These are phyloP conservation scores for Zaprionus camerounensis DNA, from an alignment of 1,140 invertebrate genomes.

Conservation along the genomic window DNA sequence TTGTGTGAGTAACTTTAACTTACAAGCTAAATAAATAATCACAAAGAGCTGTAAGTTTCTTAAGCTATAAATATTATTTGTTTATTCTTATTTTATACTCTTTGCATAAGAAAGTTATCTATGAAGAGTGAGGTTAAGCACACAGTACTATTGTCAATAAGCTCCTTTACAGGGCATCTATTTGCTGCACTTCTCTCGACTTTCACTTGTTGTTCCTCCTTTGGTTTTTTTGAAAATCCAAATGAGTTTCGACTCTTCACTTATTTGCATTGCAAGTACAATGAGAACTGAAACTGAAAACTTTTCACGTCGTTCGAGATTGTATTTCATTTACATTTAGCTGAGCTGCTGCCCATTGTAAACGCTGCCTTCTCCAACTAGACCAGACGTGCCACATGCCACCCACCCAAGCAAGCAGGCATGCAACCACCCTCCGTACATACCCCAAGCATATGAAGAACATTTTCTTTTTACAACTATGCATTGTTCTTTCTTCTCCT, in stretches of 20 bases:
- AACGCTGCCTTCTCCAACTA: slow-evolving; percentile 1
- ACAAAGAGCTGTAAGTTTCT: too few species aligned
- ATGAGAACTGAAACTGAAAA: slow-evolving; percentile 64
- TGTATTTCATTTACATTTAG: slow-evolving; percentile 63
- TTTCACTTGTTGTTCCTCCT: slow-evolving; percentile 21
- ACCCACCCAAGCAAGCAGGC: slow-evolving; percentile 4
- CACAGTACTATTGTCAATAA: not conserved
- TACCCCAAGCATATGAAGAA: slow-evolving; percentile 44
- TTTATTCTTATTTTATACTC: too few species aligned
- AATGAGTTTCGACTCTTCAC: slow-evolving; percentile 65
- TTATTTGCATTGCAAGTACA: slow-evolving; percentile 65
- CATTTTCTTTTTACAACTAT: slow-evolving; percentile 57
- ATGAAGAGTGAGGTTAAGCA: too few species aligned
- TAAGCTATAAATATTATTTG: too few species aligned
- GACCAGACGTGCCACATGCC: slow-evolving; percentile 24
- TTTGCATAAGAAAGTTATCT: too few species aligned
- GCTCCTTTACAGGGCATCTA: not conserved
- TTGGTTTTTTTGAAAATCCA: slow-evolving; percentile 46
- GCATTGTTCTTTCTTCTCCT: slow-evolving; percentile 37
- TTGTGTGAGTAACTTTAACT: too few species aligned
- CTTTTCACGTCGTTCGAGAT: slow-evolving; percentile 59
- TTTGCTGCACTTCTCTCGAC: not conserved
- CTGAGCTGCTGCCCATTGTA: slow-evolving; percentile 44
- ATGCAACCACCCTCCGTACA: not conserved
- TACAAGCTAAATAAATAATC: too few species aligned